Conservation (phyloP, 2,888 invertebrate species). For the Itoplectis maculator region DNA sequence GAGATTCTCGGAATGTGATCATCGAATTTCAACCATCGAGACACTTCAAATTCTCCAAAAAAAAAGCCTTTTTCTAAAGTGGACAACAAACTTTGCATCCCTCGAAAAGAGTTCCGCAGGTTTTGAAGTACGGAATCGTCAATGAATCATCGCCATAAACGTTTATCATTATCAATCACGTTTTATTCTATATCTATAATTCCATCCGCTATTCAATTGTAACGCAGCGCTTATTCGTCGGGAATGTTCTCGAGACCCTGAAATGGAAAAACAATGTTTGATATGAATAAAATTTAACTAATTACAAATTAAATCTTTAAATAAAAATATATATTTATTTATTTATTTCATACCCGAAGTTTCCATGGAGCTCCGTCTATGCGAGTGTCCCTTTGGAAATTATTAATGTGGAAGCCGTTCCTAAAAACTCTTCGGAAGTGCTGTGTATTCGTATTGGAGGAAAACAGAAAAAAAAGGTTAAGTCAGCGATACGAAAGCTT, state of each 20-base stretch:
- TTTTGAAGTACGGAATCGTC: not conserved
- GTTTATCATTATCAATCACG: constrained; percentile 5
- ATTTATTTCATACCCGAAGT: constrained; percentile 56
- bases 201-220: not conserved
- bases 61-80: not conserved
- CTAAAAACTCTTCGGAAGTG: constrained; percentile 39
- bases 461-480: constrained; percentile 8
- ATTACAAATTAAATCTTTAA: not conserved
- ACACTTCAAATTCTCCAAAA: not conserved
- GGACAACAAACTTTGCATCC: not conserved
- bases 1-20: constrained; percentile 33
- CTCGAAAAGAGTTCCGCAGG: not conserved
- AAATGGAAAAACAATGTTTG: constrained; percentile 6
- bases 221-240: constrained; percentile 44
- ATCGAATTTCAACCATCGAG: no score
- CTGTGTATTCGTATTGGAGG: no score
- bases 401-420: not conserved
- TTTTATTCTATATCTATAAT: constrained; percentile 52
- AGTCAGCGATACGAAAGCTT: not conserved
- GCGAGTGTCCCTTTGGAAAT: constrained; percentile 63
- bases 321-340: not conserved
- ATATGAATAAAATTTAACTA: not conserved
- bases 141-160: constrained; percentile 11
- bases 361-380: constrained; percentile 69
- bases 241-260: constrained; percentile 71